These are phyloP conservation scores for Poeciliopsis retropinna DNA, from an alignment of 2,113 vertebrate genomes.

Conservation along the genomic window DNA sequence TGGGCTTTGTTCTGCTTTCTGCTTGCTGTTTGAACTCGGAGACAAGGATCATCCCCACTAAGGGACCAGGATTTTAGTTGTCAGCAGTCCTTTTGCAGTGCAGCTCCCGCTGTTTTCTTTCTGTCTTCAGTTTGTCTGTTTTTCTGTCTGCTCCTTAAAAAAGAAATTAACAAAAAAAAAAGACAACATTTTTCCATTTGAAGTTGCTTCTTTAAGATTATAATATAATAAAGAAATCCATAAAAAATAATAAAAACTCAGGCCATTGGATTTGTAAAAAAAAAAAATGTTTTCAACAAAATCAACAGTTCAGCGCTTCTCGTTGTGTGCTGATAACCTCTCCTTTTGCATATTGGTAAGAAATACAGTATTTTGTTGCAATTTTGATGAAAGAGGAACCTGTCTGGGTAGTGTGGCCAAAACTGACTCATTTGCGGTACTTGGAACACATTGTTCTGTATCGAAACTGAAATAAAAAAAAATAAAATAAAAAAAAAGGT, in stretches of 20 bases:
- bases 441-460: not conserved
- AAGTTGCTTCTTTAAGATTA: not conserved
- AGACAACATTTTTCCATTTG: slow-evolving; percentile 18
- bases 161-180: not conserved
- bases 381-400: slow-evolving; percentile 20
- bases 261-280: no score
- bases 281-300: no score
- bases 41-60: slow-evolving; percentile 39
- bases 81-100: slow-evolving; percentile 46
- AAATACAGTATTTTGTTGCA: not conserved
- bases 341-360: not conserved
- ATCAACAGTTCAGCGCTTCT: not conserved
- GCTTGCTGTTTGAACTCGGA: slow-evolving; percentile 63
- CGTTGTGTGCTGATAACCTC: not conserved
- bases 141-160: slow-evolving; percentile 8
- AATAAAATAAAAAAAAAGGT: no score
- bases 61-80: slow-evolving; percentile 48
- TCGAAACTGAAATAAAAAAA: no score
- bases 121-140: slow-evolving; percentile 13
- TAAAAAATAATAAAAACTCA: not conserved
- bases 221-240: not conserved
- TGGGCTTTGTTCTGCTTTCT: slow-evolving; percentile 65
- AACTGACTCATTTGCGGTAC: slow-evolving; percentile 4
- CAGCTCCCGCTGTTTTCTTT: slow-evolving; percentile 30
- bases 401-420: not conserved